Evolutionary conservation across 2,113 vertebrate genomes (phyloP).

Genomic region (Alligator sinensis): DNA sequence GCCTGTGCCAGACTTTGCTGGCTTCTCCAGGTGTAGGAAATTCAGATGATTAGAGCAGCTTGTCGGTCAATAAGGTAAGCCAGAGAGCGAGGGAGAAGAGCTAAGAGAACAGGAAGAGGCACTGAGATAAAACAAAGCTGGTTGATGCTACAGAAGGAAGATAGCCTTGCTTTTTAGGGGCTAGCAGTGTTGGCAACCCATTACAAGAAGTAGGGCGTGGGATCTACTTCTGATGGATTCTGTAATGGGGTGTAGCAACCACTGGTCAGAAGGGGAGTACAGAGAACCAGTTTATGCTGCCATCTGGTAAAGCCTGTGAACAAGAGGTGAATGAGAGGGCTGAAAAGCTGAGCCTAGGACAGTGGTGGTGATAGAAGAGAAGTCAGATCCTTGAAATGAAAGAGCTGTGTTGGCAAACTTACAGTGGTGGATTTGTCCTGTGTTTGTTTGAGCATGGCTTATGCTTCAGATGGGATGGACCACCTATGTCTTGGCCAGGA

Average conservation of each 20-base stretch:
- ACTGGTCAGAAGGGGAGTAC: neutral
- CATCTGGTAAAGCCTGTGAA: neutral
- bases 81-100: neutral
- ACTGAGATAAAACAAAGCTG: neutral
- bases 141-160: neutral
- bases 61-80: neutral
- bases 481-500: neutral
- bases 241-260: neutral
- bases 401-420: neutral
- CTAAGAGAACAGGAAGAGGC: neutral
- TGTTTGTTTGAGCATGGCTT: neutral
- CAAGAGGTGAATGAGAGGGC: neutral
- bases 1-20: neutral
- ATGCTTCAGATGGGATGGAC: neutral
- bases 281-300: neutral
- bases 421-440: neutral
- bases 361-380: neutral
- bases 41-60: neutral
- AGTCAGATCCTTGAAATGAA: neutral
- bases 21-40: conserved; percentile 20
- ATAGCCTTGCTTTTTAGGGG: neutral
- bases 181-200: neutral
- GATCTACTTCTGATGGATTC: neutral
- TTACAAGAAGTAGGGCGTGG: neutral
- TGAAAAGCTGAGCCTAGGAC: neutral